Conservation (phyloP, 2,888 invertebrate genomes). For the Eustalomyia histrio region DNA sequence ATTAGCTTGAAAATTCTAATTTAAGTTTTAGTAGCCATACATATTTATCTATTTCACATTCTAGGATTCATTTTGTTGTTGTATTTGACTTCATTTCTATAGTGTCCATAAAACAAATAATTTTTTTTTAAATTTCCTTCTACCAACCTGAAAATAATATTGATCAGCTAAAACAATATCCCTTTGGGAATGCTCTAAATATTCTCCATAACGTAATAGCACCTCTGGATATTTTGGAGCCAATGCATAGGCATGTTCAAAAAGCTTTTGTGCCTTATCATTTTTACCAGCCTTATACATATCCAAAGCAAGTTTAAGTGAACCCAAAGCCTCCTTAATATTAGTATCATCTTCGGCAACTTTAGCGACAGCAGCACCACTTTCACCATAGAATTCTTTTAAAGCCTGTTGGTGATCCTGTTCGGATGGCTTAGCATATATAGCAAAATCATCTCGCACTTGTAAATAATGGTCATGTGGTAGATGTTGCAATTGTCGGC, state of each 20-base stretch:
- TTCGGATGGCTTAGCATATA: conserved; percentile 67
- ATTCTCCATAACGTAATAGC: conserved; percentile 94
- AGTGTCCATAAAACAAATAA: too few species aligned
- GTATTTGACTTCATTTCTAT: too few species aligned
- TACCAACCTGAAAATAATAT: conserved; percentile 87
- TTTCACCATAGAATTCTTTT: conserved; percentile 72
- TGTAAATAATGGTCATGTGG: conserved; percentile 76
- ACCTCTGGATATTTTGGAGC: conserved; percentile 96
- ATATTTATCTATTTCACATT: too few species aligned
- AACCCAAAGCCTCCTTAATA: conserved; percentile 88
- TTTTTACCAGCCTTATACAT: conserved; percentile 90
- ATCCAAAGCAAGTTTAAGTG: conserved; percentile 90
- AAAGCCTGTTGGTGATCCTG: conserved; percentile 65
- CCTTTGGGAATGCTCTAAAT: conserved; percentile 90
- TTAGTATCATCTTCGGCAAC: conserved; percentile 71
- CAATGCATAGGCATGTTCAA: conserved; percentile 94
- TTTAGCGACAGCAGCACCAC: conserved; percentile 69
- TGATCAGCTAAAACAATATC: conserved; percentile 95
- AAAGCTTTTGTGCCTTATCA: conserved; percentile 91
- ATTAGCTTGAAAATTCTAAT: background rate
- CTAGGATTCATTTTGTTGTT: too few species aligned
- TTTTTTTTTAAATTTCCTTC: background rate
- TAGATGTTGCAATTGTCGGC: conserved; percentile 72
- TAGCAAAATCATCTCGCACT: conserved; percentile 77
- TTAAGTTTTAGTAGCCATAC: too few species aligned